phyloP scores from a whole-genome alignment of 2,113 vertebrate species.

The Pitta sordida region DNA sequence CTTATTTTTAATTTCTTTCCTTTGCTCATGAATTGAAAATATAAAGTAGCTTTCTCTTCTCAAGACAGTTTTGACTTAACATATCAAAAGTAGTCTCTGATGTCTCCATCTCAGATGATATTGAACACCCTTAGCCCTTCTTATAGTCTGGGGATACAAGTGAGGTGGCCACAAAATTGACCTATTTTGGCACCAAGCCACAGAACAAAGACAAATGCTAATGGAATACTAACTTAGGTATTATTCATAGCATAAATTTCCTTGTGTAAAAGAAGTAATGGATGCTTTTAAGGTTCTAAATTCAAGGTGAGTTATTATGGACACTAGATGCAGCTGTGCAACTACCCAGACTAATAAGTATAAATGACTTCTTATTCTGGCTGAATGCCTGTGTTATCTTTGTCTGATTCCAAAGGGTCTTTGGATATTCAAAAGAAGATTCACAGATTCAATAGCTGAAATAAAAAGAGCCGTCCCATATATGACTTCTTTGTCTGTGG shows the following conservation, averaged over 20 bases:
- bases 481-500: not conserved
- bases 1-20: not conserved
- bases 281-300: not conserved
- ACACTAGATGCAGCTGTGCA: not conserved
- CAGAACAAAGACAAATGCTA: not conserved
- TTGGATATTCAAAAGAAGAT: not conserved
- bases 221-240: not conserved
- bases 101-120: not conserved
- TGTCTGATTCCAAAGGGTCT: not conserved
- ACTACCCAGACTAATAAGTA: not conserved
- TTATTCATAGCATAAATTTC: not conserved
- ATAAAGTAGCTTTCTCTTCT: not conserved
- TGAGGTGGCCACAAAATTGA: not conserved
- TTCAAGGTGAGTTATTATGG: not conserved
- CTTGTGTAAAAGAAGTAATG: not conserved
- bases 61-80: not conserved
- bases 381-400: not conserved
- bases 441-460: not conserved
- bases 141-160: not conserved
- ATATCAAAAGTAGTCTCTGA: not conserved
- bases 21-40: not conserved
- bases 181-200: not conserved
- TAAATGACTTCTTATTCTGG: not conserved
- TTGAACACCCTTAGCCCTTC: accelerated
- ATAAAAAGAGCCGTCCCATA: not conserved